Base-by-base conservation (phyloP, 2,113 vertebrate species). In the Entomyzon cyanotis region DNA sequence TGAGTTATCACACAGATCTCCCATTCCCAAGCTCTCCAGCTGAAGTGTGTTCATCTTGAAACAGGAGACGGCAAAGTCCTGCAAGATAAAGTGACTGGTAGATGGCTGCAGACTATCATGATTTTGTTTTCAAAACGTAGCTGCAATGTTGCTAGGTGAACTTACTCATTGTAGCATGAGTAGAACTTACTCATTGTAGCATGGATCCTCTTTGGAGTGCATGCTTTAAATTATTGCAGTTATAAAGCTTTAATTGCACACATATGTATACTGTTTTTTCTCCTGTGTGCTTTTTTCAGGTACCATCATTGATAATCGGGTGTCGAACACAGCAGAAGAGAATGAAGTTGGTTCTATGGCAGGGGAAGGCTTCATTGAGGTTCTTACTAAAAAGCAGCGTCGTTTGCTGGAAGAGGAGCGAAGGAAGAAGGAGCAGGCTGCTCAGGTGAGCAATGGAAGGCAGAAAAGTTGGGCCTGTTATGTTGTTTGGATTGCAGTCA, bases 381-480 rank as follows among this genome's bases (percentile, higher is more conserved):
- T 99, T 69, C 97, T 99, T 77, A 99, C 98, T 50, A 99, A 99
- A 97, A 99, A 99, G 74, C 99, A 99, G 88, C 98, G 99, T n/a
- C 99, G 99, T 39, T 98, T 99, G 50, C 98, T 98, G 96, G 99
- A 99, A 62, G 99, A 99, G 44, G 99, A 99, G 8, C 97, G 99
- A 30, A 98, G 99, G 85, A 99, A 99, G 96, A 99, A 99, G 93
- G 99, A 99, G 39, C 99, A 99, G 79, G 98, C 98, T 10, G 97
- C 97, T 39, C 94, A 98, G 96, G 99, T 99, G 87, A 97, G 98
- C 78, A 96, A 91, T 77, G 12, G 7, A 23, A 65, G 11, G 58
- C 39, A 67, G 28, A 64, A 50, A 56, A 59, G 18, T 52, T 75
- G 59, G 16, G 52, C 9, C 5, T 44, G 12, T 28, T 46, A 5